Evolutionary conservation across 2,797 vertebrate species (phyloP), one percentile per base, ranked within the genome.

Genomic region (Balearica regulorum): DNA sequence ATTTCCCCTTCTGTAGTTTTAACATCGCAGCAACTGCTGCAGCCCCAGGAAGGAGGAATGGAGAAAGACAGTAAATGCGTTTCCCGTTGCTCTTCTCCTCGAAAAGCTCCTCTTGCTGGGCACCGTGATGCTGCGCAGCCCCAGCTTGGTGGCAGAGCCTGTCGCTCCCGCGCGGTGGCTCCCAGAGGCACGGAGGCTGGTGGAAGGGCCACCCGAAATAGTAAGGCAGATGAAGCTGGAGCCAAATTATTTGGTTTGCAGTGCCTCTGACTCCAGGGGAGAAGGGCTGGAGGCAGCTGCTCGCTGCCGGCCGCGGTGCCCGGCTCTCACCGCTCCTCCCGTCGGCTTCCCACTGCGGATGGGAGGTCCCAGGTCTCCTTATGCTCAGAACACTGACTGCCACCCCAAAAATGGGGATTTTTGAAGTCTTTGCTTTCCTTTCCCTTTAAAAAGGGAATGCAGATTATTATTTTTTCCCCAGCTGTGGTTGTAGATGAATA

Each of bases 241-340:
- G 68, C 11, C 60, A 55, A 70, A 18, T 14, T 10, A 14, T 29
- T 87, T 0, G 1, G 21, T 70, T 43, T 75, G 24, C 7, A 31
- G 22, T 33, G 71, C 39, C n/a, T 66, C 35, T 44, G n/a, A 3
- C 51, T 28, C 4, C 9, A 65, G 19, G 6, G 43, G 25, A 71
- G 21, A 62, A 84, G n/a, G 1, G 8, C 60, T 58, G 54, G 35
- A 62, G 48, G 35, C 24, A 55, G 29, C 19, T 15, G 10, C 31
- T 51, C 8, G 2, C 39, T 33, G 70, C 51, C 4, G 1, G n/a
- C n/a, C 3, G 1, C 0, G 0, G 13, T 5, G 58, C 41, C 76
- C 21, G 9, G 28, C 31, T 31, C 57, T 37, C 61, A 28, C 6
- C 6, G 2, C 13, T 55, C 48, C 71, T 35, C 58, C 35, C 25